Conservation (phyloP, 2,113 vertebrate genomes). For the Cottus gobio region DNA sequence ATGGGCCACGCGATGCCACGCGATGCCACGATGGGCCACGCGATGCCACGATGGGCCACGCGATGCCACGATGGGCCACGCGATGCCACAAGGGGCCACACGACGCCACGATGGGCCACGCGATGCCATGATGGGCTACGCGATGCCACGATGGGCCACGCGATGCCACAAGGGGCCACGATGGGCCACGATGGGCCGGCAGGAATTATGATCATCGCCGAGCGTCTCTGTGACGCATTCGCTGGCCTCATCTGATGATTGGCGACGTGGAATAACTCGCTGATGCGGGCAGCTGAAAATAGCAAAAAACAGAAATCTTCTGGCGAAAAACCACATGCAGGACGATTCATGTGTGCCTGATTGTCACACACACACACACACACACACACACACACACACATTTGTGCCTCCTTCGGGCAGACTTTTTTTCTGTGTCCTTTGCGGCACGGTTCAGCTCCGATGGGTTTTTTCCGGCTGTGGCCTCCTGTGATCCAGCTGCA, state of each 20-base stretch:
- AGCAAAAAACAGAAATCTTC: slow-evolving; percentile 47
- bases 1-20: too few relatives aligned
- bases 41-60: not conserved
- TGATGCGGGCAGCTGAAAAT: slow-evolving; percentile 52
- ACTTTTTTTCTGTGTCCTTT: not conserved
- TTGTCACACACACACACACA: not conserved
- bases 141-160: too few relatives aligned
- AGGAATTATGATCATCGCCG: not conserved
- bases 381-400: not conserved
- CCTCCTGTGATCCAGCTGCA: slow-evolving; percentile 4
- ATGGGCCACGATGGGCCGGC: not conserved
- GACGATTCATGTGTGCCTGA: slow-evolving; percentile 23
- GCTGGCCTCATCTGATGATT: slow-evolving; percentile 43
- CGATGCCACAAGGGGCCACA: too few relatives aligned
- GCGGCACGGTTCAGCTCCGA: not conserved
- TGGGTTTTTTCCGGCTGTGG: not conserved
- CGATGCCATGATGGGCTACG: too few relatives aligned
- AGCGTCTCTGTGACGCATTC: slow-evolving; percentile 23
- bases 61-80: not conserved
- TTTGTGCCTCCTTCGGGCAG: not conserved
- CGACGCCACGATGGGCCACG: too few relatives aligned
- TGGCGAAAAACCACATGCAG: slow-evolving; percentile 16
- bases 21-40: too few relatives aligned
- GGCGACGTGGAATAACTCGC: slow-evolving; percentile 46
- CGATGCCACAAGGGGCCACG: too few relatives aligned